These are phyloP conservation scores for Platyscapa corneri DNA, from an alignment of 1,140 invertebrate genomes.

Conservation along the genomic window DNA sequence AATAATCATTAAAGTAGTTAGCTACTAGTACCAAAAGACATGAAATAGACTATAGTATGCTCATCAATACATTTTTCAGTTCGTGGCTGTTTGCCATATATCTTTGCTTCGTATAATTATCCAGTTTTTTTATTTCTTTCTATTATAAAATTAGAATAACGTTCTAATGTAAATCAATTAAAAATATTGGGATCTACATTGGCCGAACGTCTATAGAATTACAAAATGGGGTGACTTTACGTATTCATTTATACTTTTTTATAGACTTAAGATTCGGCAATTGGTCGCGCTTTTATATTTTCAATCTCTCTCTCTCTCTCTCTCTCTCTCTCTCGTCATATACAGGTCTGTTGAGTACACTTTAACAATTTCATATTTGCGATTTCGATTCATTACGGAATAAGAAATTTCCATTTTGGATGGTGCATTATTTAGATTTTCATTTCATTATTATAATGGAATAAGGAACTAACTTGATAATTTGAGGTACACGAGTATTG, in stretches of 20 bases:
- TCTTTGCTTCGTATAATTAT: background rate
- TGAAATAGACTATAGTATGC: background rate
- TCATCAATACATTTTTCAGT: background rate
- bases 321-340: background rate
- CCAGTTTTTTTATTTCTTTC: background rate
- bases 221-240: background rate
- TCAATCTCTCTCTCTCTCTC: background rate
- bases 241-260: background rate
- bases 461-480: too few relatives aligned
- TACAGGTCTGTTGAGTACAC: background rate
- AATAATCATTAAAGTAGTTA: constrained; percentile 7
- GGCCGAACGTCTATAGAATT: constrained; percentile 32
- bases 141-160: background rate
- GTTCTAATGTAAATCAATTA: constrained; percentile 21
- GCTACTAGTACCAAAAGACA: constrained; percentile 9
- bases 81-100: background rate
- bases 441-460: too few relatives aligned
- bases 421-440: too few relatives aligned
- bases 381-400: too few relatives aligned
- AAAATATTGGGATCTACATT: constrained; percentile 21
- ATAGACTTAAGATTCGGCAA: background rate
- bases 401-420: too few relatives aligned
- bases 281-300: background rate
- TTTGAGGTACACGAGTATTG: too few relatives aligned
- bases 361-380: too few relatives aligned